Evolutionary conservation across 2,888 invertebrate species (phyloP), one percentile per base, ranked within the genome.

Genomic region (Pediacus dermestoides): DNA sequence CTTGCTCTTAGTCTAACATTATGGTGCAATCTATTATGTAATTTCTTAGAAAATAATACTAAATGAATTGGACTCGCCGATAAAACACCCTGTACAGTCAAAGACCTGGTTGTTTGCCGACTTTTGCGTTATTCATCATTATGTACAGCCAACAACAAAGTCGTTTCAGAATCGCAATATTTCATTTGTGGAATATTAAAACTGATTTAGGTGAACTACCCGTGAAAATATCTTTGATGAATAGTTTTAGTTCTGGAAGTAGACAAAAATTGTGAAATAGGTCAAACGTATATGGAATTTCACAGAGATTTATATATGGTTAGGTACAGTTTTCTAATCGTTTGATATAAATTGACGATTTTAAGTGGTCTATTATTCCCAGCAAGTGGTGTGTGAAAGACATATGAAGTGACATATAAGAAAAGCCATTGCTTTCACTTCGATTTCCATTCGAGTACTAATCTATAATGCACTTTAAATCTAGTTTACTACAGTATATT

Each of bases 351-450:
- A 45, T 45, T 45, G 39, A 23, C 39, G 33, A 39, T 38, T 39
- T 41, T 35, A 10, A 18, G 28, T 16, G 36, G 36, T 25, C 45
- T 37, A 45, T 42, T 45, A 45, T 42, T 34, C 39, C 28, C 26
- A 30, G 16, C 39, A 41, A 45, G 41, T 42, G 45, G 45, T 39
- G 38, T 45, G 45, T 39, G 36, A 36, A 44, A 44, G 39, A 44
- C 39, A 39, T 44, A 40, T 31, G 37, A 37, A 39, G 39, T 44
- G 39, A 40, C 31, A 36, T 25, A 22, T 22, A 14, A 16, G 30
- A 23, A 3, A 23, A 9, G 23, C 10, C 23, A 23, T 9, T 9
- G 23, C 4, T 9, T 9, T 23, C 8, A 10, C 9, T 23, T 6
- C 8, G 18, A 18, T 18, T 18, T 8, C 18, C 8, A 4, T n/a